phyloP scores from a whole-genome alignment of 1,140 invertebrate species.

The Muscidifurax raptorellus region DNA sequence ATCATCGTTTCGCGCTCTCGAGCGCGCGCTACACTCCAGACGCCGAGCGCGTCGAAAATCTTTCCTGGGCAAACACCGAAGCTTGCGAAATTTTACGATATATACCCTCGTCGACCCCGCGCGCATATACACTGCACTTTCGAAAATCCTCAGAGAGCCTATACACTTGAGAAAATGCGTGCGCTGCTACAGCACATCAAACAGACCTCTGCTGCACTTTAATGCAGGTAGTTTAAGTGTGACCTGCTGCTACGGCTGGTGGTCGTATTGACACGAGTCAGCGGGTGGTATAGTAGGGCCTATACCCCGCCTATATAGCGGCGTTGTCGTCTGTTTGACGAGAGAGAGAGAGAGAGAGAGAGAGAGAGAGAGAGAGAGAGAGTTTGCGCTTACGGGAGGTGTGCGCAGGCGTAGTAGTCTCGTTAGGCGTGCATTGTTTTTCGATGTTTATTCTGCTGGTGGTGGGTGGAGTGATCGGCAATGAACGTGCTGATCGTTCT shows the following conservation, averaged over 20 bases:
- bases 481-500: neutral
- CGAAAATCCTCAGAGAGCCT: conserved; percentile 4
- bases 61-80: conserved; percentile 42
- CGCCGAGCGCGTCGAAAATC: neutral
- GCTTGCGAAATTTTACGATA: conserved; percentile 49
- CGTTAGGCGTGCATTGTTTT: conserved; percentile 1
- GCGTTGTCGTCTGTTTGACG: neutral
- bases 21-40: neutral
- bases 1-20: neutral
- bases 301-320: neutral
- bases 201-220: conserved; percentile 11
- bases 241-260: conserved; percentile 60
- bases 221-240: conserved; percentile 36
- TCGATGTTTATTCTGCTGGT: conserved; percentile 1
- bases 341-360: neutral
- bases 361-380: neutral
- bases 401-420: neutral
- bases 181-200: conserved; percentile 2
- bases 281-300: conserved; percentile 52
- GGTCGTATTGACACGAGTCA: conserved; percentile 60
- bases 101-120: neutral
- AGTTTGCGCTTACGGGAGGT: neutral
- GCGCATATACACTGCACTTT: conserved; percentile 8
- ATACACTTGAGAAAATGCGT: conserved; percentile 19
- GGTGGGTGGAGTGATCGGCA: neutral